Percentiles rank a stretch among this genome's conserved stretches.
phyloP scores from a whole-genome alignment of 2,888 invertebrate species.

The Harpalus rufipes region DNA sequence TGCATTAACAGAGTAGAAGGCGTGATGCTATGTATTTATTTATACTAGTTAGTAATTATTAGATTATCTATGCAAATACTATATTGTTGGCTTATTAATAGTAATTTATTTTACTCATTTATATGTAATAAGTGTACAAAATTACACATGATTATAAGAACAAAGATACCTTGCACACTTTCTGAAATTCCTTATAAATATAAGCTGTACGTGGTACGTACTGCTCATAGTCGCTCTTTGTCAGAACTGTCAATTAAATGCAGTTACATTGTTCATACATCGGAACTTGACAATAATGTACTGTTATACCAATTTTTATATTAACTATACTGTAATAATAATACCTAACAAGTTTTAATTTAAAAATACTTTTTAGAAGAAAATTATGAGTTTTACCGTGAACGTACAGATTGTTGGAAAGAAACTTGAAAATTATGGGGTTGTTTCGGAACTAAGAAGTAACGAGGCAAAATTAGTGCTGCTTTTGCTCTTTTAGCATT shows the following conservation, averaged over 20 bases:
- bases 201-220: neutral
- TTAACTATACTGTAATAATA: slow-evolving; percentile 1
- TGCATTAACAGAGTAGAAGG: neutral
- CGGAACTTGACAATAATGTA: neutral
- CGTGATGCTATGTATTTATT: neutral
- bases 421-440: neutral
- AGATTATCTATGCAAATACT: neutral
- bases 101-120: slow-evolving; percentile 5
- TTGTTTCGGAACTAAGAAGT: too few species aligned
- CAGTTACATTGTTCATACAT: slow-evolving; percentile 6
- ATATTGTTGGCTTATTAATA: neutral
- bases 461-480: too few species aligned
- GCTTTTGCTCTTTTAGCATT: too few species aligned
- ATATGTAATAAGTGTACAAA: neutral
- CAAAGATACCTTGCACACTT: neutral
- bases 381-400: neutral
- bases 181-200: slow-evolving; percentile 3
- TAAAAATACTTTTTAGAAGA: neutral
- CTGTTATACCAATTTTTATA: slow-evolving; percentile 3
- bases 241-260: neutral
- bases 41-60: neutral
- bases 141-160: neutral
- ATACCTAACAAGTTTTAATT: neutral
- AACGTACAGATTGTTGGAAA: neutral
- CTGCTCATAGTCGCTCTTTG: neutral